Percentiles rank a stretch among this genome's conserved stretches.
phyloP scores from a whole-genome alignment of 2,797 vertebrate species.

The Tachyglossus aculeatus region DNA sequence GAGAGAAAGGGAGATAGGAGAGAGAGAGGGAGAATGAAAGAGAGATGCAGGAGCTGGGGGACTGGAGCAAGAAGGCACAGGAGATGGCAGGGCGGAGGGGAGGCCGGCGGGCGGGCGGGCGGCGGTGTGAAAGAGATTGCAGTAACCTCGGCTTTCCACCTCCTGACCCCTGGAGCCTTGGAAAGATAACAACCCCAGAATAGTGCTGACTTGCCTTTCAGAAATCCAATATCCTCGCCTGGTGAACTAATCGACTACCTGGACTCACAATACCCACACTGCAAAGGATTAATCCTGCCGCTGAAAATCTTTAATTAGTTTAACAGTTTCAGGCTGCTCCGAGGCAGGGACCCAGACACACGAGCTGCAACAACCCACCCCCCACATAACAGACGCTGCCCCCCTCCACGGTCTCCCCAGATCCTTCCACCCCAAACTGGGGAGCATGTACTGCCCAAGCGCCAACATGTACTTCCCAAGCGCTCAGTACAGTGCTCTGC shows the following conservation, averaged over 20 bases:
- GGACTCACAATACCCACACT: slow-evolving; percentile 64
- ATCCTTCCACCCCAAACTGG: not conserved
- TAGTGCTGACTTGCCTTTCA: slow-evolving; percentile 81
- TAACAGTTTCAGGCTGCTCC: slow-evolving; percentile 77
- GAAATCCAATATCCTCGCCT: slow-evolving; percentile 80
- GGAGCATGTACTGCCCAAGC: too few species aligned
- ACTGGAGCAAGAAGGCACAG: too few species aligned
- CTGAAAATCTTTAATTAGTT: slow-evolving; percentile 81
- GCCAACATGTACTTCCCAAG: too few species aligned
- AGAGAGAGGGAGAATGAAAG: not conserved
- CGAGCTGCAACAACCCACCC: not conserved
- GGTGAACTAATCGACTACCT: slow-evolving; percentile 79
- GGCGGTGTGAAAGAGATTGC: slow-evolving; percentile 56
- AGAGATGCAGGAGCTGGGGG: not conserved
- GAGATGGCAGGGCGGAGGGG: not conserved
- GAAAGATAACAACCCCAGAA: slow-evolving; percentile 79
- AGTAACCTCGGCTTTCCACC: slow-evolving; percentile 74
- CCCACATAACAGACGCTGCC: not conserved
- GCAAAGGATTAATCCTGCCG: slow-evolving; percentile 73
- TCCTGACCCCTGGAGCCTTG: slow-evolving; percentile 76
- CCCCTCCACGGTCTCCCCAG: slow-evolving; percentile 6
- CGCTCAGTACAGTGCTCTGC: too few species aligned
- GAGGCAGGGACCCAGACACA: slow-evolving; percentile 48
- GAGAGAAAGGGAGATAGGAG: not conserved
- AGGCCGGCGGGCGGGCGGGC: not conserved